Evolutionary conservation across 2,888 invertebrate genomes (phyloP).

Genomic region (Cephus sareptanus): DNA sequence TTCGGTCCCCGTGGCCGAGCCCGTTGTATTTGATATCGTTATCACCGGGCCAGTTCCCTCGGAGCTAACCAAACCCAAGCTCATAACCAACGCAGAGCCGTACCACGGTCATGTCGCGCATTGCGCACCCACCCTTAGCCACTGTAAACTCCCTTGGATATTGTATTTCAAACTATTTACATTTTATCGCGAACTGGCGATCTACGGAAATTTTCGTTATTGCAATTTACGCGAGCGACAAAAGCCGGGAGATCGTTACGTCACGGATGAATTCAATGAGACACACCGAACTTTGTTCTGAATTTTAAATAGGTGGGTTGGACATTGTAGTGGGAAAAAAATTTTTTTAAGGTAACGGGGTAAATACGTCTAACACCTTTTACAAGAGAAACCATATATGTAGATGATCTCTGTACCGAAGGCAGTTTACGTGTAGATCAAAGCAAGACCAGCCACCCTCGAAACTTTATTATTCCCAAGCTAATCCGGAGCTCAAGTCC

Average conservation of each 20-base stretch:
- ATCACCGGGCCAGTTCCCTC: constrained; percentile 14
- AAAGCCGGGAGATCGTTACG: neutral
- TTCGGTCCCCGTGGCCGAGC: constrained; percentile 22
- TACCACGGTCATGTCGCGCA: constrained; percentile 12
- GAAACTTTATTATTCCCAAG: constrained; percentile 52
- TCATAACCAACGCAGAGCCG: neutral
- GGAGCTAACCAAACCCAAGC: neutral
- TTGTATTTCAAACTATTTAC: constrained; percentile 50
- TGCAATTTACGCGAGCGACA: constrained; percentile 16
- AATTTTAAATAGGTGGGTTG: neutral
- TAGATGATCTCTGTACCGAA: neutral
- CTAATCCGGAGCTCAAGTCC: constrained; percentile 47
- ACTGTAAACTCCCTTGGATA: constrained; percentile 39
- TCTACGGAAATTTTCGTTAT: constrained; percentile 37
- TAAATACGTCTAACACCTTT: neutral
- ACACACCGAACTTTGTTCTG: neutral
- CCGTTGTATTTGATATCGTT: constrained; percentile 37
- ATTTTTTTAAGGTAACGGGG: neutral
- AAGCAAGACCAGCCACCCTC: constrained; percentile 5
- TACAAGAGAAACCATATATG: neutral
- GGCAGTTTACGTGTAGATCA: constrained; percentile 1
- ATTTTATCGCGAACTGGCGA: constrained; percentile 44
- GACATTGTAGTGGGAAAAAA: neutral
- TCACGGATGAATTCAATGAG: neutral
- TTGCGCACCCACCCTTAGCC: constrained; percentile 17